Evolutionary conservation across 2,888 invertebrate species (phyloP), one percentile per base, ranked within the genome.

Genomic region (Sicus ferrugineus): DNA sequence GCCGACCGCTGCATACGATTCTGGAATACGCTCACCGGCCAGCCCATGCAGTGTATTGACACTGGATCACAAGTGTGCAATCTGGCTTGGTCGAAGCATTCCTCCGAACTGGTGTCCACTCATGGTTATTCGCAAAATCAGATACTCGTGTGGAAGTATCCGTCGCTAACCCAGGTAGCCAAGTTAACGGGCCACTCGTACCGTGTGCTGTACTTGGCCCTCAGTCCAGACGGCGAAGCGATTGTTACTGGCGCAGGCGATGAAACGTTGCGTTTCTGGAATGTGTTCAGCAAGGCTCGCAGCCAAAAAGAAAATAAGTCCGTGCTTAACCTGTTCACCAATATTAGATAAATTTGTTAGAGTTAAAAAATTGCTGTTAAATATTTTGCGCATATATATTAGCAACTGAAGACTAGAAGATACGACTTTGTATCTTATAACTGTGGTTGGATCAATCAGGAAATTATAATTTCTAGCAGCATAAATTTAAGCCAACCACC

Each of bases 91-190:
- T 98, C 97, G 30, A 98, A 98, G 81, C 98, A 98, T 87, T 96
- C 97, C 71, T 96, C 96, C 73, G 98, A 98, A 87, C 86, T 98
- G 84, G 98, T 97, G 70, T 97, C 96, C 78, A 98, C 98, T 0
- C 98, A 98, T 85, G 98, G 98, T 16, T 98, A 98, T 85, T 97
- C 97, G 23, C 98, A 98, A 86, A 98, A 98, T 86, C 98, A 98
- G 87, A 98, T 99, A 75, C 88, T 98, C 46, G 97, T 99, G 3
- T 99, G 98, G 98, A 98, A 98, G 83, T 99, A 98, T 86, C 98
- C 98, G 0, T 95, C 96, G 72, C 87, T 99, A 73, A 95, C 96
- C 26, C 97, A 97, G 87, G 97, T 98, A 72, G 98, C 98, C 56
- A 98, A 98, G 84, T 87, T 98, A 73, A 97, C 97, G 0, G 98